Conservation (phyloP, 2,113 vertebrate species). For the Puffinus mauretanicus region DNA sequence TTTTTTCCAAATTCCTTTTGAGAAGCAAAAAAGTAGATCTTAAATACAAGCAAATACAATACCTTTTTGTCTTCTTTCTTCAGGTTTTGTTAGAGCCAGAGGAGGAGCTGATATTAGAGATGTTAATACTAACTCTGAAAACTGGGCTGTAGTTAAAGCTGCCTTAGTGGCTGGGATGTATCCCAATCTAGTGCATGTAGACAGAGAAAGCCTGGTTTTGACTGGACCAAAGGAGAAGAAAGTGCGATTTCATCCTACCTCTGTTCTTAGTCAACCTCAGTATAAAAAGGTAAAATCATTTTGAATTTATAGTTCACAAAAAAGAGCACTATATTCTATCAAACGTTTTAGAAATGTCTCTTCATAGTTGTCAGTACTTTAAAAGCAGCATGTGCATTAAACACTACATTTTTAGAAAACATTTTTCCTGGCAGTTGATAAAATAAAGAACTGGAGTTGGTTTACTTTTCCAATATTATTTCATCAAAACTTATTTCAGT, state of each 20-base stretch:
- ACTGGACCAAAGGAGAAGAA: conserved; percentile 84
- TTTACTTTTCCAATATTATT: background rate
- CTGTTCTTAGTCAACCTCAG: conserved; percentile 84
- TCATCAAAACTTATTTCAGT: background rate
- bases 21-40: background rate
- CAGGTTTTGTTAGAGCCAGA: conserved; percentile 91
- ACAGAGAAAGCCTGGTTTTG: conserved; percentile 76
- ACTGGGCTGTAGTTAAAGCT: conserved; percentile 96
- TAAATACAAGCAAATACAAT: background rate
- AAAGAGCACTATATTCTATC: background rate
- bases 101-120: conserved; percentile 90
- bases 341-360: background rate
- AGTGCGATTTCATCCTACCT: conserved; percentile 88
- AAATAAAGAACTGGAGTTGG: background rate
- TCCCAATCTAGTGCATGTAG: conserved; percentile 86
- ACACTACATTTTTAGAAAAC: background rate
- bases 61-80: background rate
- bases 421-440: background rate
- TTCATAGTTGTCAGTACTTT: background rate
- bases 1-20: background rate
- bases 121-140: conserved; percentile 93
- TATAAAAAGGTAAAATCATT: conserved; percentile 83
- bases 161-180: conserved; percentile 93
- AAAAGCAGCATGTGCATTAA: background rate
- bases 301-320: background rate